A percentile compares a stretch with the other conserved stretches of the same genome.
Conservation (phyloP, 1,140 invertebrate genomes). For the Aphelinus certus region DNA sequence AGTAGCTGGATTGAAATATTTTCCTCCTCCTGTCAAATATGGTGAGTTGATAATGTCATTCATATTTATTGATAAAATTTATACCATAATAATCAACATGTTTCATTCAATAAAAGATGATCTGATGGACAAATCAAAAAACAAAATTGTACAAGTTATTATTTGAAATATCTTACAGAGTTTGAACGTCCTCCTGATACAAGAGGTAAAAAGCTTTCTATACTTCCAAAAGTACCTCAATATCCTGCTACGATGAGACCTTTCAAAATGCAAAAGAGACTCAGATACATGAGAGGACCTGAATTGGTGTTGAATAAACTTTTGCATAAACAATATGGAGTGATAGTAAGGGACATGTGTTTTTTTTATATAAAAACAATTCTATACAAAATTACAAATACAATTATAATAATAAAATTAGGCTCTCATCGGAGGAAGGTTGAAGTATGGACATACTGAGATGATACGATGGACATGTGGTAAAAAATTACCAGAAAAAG, state of each 20-base stretch:
- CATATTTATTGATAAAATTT: too few relatives aligned
- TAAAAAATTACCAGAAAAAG: slow-evolving; percentile 79
- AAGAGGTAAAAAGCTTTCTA: slow-evolving; percentile 74
- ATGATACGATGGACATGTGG: slow-evolving; percentile 83
- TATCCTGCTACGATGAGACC: slow-evolving; percentile 73
- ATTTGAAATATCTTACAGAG: neutral
- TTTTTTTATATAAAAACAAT: slow-evolving; percentile 16
- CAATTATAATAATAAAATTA: slow-evolving; percentile 50
- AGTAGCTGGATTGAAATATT: slow-evolving; percentile 71
- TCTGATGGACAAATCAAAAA: neutral
- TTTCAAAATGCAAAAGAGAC: slow-evolving; percentile 84
- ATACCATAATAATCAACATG: too few relatives aligned
- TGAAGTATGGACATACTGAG: slow-evolving; percentile 86
- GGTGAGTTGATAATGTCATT: slow-evolving; percentile 10
- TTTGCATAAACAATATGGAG: slow-evolving; percentile 89
- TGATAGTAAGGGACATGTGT: slow-evolving; percentile 74
- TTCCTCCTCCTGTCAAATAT: slow-evolving; percentile 61
- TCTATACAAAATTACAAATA: too few relatives aligned
- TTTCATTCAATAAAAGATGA: too few relatives aligned
- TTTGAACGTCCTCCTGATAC: slow-evolving; percentile 76
- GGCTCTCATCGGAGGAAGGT: slow-evolving; percentile 85
- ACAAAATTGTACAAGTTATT: neutral
- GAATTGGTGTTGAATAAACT: slow-evolving; percentile 86
- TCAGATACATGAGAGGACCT: slow-evolving; percentile 88
- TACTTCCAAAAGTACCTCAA: slow-evolving; percentile 77